These are phyloP conservation scores for Melanostoma scalare DNA, from an alignment of 2,888 invertebrate genomes.

Conservation along the genomic window DNA sequence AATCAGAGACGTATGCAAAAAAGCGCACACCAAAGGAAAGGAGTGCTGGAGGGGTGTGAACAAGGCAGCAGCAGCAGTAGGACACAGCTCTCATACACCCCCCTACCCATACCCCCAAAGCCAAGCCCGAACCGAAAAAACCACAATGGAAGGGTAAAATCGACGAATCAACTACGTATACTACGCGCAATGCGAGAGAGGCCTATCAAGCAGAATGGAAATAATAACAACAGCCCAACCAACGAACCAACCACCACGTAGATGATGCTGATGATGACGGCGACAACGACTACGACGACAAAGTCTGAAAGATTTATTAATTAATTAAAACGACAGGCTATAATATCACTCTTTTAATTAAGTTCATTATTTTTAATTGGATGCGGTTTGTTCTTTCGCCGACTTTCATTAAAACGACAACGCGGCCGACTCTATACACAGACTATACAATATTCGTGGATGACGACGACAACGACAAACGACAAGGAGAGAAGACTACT, in stretches of 20 bases:
- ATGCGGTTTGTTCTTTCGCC: conserved; percentile 76
- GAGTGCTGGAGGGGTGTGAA: conserved; percentile 26
- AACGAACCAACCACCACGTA: conserved; percentile 22
- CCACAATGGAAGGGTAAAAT: conserved; percentile 49
- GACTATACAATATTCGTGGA: conserved; percentile 30
- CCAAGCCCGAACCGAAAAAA: neutral
- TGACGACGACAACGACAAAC: conserved; percentile 15
- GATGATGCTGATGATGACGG: conserved; percentile 60
- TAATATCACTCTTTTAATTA: conserved; percentile 76
- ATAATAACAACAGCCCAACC: conserved; percentile 60
- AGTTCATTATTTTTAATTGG: conserved; percentile 77
- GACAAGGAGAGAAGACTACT: neutral
- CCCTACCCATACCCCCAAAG: neutral
- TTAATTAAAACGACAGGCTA: conserved; percentile 76
- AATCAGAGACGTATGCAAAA: conserved; percentile 35
- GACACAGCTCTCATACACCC: neutral
- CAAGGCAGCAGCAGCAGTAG: conserved; percentile 31
- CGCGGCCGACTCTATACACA: conserved; percentile 50
- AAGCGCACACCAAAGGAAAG: conserved; percentile 43
- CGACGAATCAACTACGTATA: conserved; percentile 67
- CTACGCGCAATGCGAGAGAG: conserved; percentile 51
- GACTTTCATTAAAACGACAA: conserved; percentile 74
- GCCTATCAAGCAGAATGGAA: conserved; percentile 70
- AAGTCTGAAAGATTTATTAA: conserved; percentile 75
- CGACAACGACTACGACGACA: conserved; percentile 73